Evolutionary conservation across 1,140 invertebrate genomes (phyloP), one percentile per base, ranked within the genome.

Genomic region (Triops longicaudatus): DNA sequence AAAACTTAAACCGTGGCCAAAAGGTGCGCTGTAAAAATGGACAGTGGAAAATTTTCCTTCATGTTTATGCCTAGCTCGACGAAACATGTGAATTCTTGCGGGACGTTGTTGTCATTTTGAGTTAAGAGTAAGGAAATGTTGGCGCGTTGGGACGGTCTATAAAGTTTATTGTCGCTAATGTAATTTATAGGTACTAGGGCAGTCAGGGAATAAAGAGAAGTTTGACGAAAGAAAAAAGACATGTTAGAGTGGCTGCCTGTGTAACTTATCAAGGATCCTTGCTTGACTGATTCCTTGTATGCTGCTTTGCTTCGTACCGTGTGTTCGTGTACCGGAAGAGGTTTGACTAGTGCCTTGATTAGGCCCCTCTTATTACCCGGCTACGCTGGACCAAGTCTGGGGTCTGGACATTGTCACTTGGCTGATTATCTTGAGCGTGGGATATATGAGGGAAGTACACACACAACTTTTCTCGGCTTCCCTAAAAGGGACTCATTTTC

Each of bases 271-370:
- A 63, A 63, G 50, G 50, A 14, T 63, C 50, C 17, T 63, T 63
- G 50, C 50, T 63, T 63, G 50, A 63, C 50, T 63, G 50, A 63
- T 63, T 22, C 17, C 50, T 14, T 63, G 50, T 63, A 14, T 22
- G 11, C n/a, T 37, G 31, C 7, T 37, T 63, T 63, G n/a, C 50
- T 22, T 14, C 22, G n/a, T 63, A 22, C 50, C 50, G 50, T 63
- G 50, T 63, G 50, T 63, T 63, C 50, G 50, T 63, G 50, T 63
- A 63, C 50, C 50, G 50, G 50, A 63, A 63, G 50, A 63, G 50
- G 50, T 63, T 63, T 63, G 50, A 63, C 50, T 63, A 63, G 50
- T n/a, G 50, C 50, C 50, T 63, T 63, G 50, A 63, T 63, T 63
- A 63, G 50, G 50, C 50, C 50, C 50, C 50, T 63, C 50, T 63